phyloP scores from a whole-genome alignment of 1,140 invertebrate genomes.

The Anastrepha ludens region DNA sequence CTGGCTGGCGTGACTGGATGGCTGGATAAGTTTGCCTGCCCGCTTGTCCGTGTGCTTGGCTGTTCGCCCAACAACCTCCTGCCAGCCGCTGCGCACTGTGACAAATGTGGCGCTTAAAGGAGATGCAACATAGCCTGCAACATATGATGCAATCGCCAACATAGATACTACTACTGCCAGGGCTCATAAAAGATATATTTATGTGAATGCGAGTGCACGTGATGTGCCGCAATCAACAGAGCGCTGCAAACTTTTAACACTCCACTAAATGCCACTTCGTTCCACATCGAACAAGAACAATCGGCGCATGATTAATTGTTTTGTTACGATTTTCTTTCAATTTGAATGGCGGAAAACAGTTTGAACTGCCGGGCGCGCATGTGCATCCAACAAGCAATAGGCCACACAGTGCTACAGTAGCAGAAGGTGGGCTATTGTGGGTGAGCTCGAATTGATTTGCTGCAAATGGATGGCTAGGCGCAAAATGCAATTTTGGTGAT shows the following conservation, averaged over 20 bases:
- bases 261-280: not conserved
- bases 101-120: constrained; percentile 11
- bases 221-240: not conserved
- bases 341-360: not conserved
- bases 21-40: not conserved
- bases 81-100: not conserved
- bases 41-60: no score
- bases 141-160: not conserved
- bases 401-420: not conserved
- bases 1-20: not conserved
- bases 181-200: not conserved
- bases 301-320: constrained; percentile 19
- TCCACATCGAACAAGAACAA: not conserved
- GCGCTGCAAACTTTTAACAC: not conserved
- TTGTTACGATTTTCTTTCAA: constrained; percentile 15
- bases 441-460: no score
- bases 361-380: not conserved
- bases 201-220: not conserved
- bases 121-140: not conserved
- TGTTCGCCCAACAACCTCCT: not conserved
- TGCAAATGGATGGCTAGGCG: no score
- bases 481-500: no score
- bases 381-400: not conserved
- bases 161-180: not conserved
- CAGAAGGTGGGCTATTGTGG: not conserved